Evolutionary conservation across 2,888 invertebrate species (phyloP), one percentile per base, ranked within the genome.

Genomic region (Drosophila mercatorum): DNA sequence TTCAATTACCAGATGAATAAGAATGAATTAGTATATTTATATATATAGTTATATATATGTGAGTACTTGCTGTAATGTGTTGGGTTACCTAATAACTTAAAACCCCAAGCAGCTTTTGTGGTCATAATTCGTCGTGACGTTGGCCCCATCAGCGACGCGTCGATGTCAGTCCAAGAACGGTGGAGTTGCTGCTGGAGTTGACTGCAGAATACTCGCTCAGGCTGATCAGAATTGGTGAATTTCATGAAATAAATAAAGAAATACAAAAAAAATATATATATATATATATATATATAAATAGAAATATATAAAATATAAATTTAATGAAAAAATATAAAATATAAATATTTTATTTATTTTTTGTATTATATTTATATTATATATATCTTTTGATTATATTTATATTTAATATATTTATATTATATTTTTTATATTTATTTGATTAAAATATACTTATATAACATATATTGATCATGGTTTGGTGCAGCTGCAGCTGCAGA

Each of bases 31-130:
- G 14, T 10, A 46, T 57, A 28, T 11, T 2, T 34, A 8, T 34
- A 34, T 34, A 34, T 34, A 34, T 34, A 34, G 17, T 17, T 34
- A 34, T 34, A 34, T 34, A 34, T 34, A 34, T 34, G 7, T 34
- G 10, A 31, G 17, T 43, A 41, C n/a, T 17, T 31, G 28, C 26
- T 28, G 14, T 52, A 43, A n/a, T 28, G 66, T 56, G 62, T 81
- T 66, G 74, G 86, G 87, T 74, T 83, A 76, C 74, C 75, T 84
- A 82, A 87, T 85, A 87, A 82, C 87, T 87, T 85, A 79, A 85
- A 82, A 87, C 73, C 74, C 82, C 78, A 85, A 85, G 71, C 87
- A 85, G 87, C 84, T 81, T 87, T 87, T 82, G 84, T 85, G 75
- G 78, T 68, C 87, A 84, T 87, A 85, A 87, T 85, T 87, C 87